These are phyloP conservation scores for Epirrhoe tristata DNA, from an alignment of 2,888 invertebrate genomes.

Conservation along the genomic window DNA sequence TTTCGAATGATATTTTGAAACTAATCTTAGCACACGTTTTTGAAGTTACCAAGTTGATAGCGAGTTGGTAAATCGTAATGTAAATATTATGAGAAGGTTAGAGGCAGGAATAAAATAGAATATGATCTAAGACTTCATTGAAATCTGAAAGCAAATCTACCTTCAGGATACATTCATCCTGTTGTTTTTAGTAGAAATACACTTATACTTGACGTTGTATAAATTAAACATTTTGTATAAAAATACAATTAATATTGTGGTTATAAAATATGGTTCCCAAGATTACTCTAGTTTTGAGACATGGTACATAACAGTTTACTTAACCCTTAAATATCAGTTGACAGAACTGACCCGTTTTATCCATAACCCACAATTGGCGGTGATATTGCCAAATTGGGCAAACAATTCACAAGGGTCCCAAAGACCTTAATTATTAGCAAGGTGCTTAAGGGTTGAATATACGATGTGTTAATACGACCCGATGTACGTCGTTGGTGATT, in stretches of 20 bases:
- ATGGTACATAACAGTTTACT: conserved; percentile 38
- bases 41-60: neutral
- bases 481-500: conserved; percentile 74
- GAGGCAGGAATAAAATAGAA: too few species aligned
- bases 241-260: too few species aligned
- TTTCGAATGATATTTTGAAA: conserved; percentile 4
- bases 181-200: too few species aligned
- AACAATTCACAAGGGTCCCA: conserved; percentile 64
- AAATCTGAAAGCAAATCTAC: too few species aligned
- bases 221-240: too few species aligned
- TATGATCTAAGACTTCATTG: too few species aligned
- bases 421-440: conserved; percentile 82
- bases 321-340: conserved; percentile 61
- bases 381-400: conserved; percentile 73
- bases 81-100: too few species aligned
- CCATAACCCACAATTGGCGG: conserved; percentile 62
- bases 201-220: too few species aligned
- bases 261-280: neutral
- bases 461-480: conserved; percentile 80
- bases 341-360: conserved; percentile 62
- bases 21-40: neutral
- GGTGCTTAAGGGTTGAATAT: conserved; percentile 81
- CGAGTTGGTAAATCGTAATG: too few species aligned
- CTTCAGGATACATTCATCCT: too few species aligned
- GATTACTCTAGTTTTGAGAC: neutral